Conservation (phyloP, 1,140 invertebrate species). For the Cyphomyrmex costatus region DNA sequence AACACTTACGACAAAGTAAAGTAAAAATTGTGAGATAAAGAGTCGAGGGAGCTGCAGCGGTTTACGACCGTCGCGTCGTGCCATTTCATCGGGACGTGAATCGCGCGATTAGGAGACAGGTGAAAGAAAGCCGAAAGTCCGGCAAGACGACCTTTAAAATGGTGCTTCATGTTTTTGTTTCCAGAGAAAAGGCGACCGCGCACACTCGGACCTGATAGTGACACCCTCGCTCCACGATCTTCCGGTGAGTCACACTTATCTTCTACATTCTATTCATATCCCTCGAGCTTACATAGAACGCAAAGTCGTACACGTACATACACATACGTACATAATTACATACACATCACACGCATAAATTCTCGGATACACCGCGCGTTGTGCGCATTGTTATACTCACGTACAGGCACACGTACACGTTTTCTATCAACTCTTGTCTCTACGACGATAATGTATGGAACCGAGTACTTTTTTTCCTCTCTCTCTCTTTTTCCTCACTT, state of each 20-base stretch:
- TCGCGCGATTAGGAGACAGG: neutral
- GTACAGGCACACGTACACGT: conserved; percentile 35
- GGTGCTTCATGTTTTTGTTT: conserved; percentile 71
- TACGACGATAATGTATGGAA: conserved; percentile 57
- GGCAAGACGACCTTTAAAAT: neutral
- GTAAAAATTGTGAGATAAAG: neutral
- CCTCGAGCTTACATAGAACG: conserved; percentile 35
- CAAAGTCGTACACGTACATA: conserved; percentile 13
- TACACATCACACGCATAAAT: neutral
- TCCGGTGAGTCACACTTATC: conserved; percentile 81
- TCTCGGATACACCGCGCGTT: conserved; percentile 14
- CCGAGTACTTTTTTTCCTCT: conserved; percentile 51
- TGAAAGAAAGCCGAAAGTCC: neutral
- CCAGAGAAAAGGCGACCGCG: conserved; percentile 84
- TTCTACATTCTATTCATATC: conserved; percentile 45
- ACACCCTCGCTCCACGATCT: conserved; percentile 85
- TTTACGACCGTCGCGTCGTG: conserved; percentile 3
- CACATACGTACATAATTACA: neutral
- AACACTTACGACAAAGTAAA: neutral
- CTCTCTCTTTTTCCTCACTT: conserved; percentile 45
- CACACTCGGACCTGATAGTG: conserved; percentile 84
- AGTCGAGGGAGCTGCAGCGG: neutral
- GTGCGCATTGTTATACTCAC: conserved; percentile 42
- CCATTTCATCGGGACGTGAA: neutral
- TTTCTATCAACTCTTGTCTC: conserved; percentile 44